Base-by-base conservation (phyloP, 2,797 vertebrate genomes). In the Sarcoramphus papa region DNA sequence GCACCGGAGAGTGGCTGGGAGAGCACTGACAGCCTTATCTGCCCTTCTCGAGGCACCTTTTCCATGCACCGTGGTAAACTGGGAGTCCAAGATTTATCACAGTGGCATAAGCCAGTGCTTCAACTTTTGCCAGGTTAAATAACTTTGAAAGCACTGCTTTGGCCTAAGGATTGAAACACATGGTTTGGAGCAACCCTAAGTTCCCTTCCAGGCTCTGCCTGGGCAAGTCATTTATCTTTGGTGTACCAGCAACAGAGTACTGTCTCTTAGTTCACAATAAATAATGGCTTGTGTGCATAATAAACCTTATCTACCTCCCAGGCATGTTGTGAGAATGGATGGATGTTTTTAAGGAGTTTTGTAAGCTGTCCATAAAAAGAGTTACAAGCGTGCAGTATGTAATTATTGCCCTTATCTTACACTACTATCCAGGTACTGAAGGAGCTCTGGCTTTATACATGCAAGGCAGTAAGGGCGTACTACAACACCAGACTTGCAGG, bases 331-430 rank as follows among this genome's bases (percentile, higher is more conserved):
- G 77, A 94, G 85, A 92, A 93, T 72, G 65, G 74, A 90, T 90
- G 75, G 87, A 60, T 60, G 79, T 81, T 95, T 93, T 84, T 69
- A 93, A 92, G 83, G 57, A 93, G 91, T 88, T 95, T 86, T 91
- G 91, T 77, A 95, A 94, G 67, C 85, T 69, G 37, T 31, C 73
- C 59, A 73, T 72, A 57, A 85, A 94, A 91, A 83, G 48, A 70
- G 54, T 83, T 92, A 95, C 83, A 84, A 88, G 60, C 0, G 0
- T 70, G 51, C 81, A 86, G 57, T 59, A 15, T 69, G 82, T 79
- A 94, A 95, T 96, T 93, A 85, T 70, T 90, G 67, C 33, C 70
- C 68, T 96, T 94, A 93, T 94, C 93, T 96, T 84, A 67, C 65
- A 69, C 76, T 88, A 63, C 79, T 63, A 76, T 81, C 45, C 76